These are phyloP conservation scores for Saxidomus purpurata DNA, from an alignment of 1,140 invertebrate species.

Conservation along the genomic window DNA sequence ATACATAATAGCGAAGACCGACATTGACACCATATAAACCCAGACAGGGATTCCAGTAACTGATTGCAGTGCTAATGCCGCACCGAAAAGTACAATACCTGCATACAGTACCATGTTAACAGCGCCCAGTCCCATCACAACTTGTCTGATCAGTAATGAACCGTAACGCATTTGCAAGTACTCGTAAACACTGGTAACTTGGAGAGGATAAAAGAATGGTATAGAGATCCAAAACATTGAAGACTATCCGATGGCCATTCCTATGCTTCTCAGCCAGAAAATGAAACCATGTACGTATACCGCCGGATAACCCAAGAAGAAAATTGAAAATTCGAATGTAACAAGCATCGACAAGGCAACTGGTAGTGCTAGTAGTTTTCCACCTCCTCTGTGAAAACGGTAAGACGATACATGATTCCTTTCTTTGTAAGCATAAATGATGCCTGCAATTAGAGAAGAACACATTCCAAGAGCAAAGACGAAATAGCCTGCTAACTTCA, in stretches of 20 bases:
- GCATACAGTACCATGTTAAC: not conserved
- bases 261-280: not conserved
- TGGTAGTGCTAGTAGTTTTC: conserved; percentile 8
- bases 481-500: not conserved
- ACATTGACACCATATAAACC: not conserved
- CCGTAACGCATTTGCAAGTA: conserved; percentile 30
- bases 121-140: not conserved
- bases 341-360: conserved; percentile 36
- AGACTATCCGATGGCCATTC: not conserved
- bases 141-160: not conserved
- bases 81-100: conserved; percentile 16
- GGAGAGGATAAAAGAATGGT: conserved; percentile 27
- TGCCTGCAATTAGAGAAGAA: not conserved
- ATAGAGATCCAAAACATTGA: conserved; percentile 14
- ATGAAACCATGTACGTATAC: conserved; percentile 5
- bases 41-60: not conserved
- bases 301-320: conserved; percentile 30
- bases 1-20: conserved; percentile 15
- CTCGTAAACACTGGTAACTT: conserved; percentile 41
- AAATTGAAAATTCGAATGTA: conserved; percentile 29
- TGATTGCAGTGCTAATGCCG: not conserved
- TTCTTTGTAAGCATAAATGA: not conserved
- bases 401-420: not conserved
- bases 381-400: conserved; percentile 27
- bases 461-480: not conserved